Conservation (phyloP, 2,797 vertebrate species). For the Rhabdomys pumilio region DNA sequence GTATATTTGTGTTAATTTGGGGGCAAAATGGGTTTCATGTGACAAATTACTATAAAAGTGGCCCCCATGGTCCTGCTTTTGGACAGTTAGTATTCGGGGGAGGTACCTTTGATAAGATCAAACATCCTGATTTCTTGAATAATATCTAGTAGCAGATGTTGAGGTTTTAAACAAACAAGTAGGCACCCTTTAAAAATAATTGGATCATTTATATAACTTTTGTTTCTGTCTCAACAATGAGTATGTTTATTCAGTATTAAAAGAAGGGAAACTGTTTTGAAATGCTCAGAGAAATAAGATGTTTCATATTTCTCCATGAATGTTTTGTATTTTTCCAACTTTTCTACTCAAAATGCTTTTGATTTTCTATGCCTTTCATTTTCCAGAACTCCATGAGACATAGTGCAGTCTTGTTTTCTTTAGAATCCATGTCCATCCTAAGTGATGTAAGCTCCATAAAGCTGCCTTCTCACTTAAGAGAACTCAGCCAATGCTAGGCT, state of each 20-base stretch:
- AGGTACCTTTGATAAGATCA: background rate
- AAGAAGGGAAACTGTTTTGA: conserved; percentile 26
- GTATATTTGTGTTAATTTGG: background rate
- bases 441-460: background rate
- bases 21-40: background rate
- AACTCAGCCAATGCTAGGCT: background rate
- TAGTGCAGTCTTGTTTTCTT: conserved; percentile 33
- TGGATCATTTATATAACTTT: background rate
- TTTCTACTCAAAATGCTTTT: conserved; percentile 14
- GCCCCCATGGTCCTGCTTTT: background rate
- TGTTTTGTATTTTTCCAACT: conserved; percentile 25
- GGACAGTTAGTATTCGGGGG: background rate
- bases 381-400: background rate
- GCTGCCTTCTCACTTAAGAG: background rate
- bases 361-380: conserved; percentile 7
- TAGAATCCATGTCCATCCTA: background rate
- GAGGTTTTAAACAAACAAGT: conserved; percentile 16
- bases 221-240: background rate
- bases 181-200: conserved; percentile 20
- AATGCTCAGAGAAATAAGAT: background rate
- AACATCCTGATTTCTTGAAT: background rate
- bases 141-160: background rate
- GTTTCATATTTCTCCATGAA: background rate
- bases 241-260: background rate
- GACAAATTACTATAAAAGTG: conserved; percentile 1